Evolutionary conservation across 2,888 invertebrate species (phyloP).

Genomic region (Dendrolimus houi): DNA sequence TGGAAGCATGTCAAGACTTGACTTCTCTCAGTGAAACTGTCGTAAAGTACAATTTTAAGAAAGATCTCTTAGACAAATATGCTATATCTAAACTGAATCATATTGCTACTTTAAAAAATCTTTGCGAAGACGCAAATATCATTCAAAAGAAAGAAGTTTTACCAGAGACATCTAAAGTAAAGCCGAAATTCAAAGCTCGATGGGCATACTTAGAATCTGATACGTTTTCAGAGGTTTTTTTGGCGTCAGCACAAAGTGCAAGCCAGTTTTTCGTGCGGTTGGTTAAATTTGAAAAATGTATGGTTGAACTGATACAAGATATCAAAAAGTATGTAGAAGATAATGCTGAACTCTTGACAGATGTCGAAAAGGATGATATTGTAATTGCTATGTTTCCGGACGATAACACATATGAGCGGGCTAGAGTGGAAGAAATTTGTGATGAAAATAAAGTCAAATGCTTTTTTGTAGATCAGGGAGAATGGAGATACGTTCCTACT

Average conservation of each 20-base stretch:
- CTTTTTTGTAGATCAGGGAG: slow-evolving; percentile 80
- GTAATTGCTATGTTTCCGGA: slow-evolving; percentile 69
- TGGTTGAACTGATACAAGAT: slow-evolving; percentile 46
- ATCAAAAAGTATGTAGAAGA: slow-evolving; percentile 44
- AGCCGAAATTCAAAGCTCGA: slow-evolving; percentile 16
- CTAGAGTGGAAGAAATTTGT: slow-evolving; percentile 50
- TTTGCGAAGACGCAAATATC: slow-evolving; percentile 51
- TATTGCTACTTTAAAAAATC: slow-evolving; percentile 53
- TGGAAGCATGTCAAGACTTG: slow-evolving; percentile 76
- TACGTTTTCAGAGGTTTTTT: slow-evolving; percentile 50
- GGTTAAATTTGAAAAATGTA: slow-evolving; percentile 56
- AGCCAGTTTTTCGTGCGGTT: slow-evolving; percentile 67
- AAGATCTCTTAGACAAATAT: slow-evolving; percentile 60
- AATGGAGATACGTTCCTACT: slow-evolving; percentile 53
- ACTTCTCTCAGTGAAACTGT: slow-evolving; percentile 62
- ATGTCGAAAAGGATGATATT: slow-evolving; percentile 48
- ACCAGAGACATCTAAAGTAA: slow-evolving; percentile 14
- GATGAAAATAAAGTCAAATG: slow-evolving; percentile 58
- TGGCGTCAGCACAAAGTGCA: slow-evolving; percentile 58
- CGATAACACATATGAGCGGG: slow-evolving; percentile 55
- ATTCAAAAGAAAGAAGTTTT: slow-evolving; percentile 12
- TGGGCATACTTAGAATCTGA: slow-evolving; percentile 72
- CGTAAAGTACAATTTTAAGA: slow-evolving; percentile 71
- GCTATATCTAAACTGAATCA: slow-evolving; percentile 61
- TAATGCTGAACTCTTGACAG: slow-evolving; percentile 21